phyloP scores from a whole-genome alignment of 2,113 vertebrate species.

The Campylomormyrus tamandua region DNA sequence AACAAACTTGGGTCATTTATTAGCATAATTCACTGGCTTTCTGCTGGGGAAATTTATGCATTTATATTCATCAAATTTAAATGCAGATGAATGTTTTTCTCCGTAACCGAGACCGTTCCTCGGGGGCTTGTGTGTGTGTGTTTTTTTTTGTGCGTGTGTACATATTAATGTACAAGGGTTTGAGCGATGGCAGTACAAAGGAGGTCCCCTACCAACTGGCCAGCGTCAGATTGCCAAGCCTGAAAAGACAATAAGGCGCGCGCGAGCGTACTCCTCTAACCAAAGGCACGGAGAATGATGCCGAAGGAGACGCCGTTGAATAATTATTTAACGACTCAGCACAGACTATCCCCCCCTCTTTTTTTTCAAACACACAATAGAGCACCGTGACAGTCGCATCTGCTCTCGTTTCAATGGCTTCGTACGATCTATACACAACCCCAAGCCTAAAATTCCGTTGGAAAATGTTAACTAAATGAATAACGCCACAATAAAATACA shows the following conservation, averaged over 20 bases:
- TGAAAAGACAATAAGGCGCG: neutral
- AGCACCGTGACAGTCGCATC: neutral
- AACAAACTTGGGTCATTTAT: neutral
- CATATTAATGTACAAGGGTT: neutral
- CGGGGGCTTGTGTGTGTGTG: neutral
- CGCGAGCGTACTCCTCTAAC: neutral
- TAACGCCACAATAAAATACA: neutral
- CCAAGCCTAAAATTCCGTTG: conserved; percentile 1
- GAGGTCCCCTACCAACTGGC: neutral
- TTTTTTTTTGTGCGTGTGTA: neutral
- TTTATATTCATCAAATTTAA: neutral
- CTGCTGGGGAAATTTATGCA: neutral
- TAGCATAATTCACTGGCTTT: neutral
- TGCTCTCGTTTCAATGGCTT: neutral
- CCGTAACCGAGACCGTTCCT: neutral
- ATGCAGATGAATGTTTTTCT: neutral
- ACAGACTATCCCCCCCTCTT: neutral
- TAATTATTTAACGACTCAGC: conserved; percentile 13
- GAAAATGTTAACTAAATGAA: neutral
- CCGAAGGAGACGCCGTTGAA: neutral
- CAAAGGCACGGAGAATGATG: neutral
- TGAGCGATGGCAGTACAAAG: neutral
- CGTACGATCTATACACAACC: neutral
- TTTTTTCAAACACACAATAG: neutral
- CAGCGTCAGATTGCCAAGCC: neutral